Base-by-base conservation (phyloP, 2,888 invertebrate species). In the Drosophila greeni region DNA sequence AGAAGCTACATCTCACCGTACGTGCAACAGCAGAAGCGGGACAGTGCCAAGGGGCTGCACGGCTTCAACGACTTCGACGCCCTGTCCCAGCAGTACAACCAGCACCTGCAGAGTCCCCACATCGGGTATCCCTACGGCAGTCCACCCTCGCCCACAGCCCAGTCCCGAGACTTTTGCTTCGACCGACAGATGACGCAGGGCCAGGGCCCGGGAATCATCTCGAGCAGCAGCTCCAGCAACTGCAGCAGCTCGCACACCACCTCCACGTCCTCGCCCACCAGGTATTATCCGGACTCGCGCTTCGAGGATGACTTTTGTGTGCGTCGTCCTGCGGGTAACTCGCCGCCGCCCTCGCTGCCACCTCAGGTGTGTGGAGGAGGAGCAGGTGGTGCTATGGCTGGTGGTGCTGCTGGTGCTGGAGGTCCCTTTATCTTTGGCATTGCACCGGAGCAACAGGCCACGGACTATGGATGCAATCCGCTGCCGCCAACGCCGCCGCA, bases 391-490 rank as follows among this genome's bases (percentile, higher is more conserved):
- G n/a, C 74, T 82, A 92, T 92, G 33, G 24, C 6, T 24, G 14
- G 75, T 82, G 92, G 92, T 34, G 40, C 8, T 23, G 16, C 3
- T 5, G 18, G 18, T 26, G 39, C 18, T n/a, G n/a, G 75, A 82
- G 92, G 92, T 34, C 92, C 92, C 77, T 92, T 92, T 87, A 92
- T 92, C 77, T 92, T 92, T 85, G 92, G 92, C 72, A 90, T 92
- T 64, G 91, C 92, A 85, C 85, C 81, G 36, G 84, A 86, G 61
- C 77, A 85, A 45, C 83, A 85, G 67, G 73, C 75, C 57, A 73
- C 72, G 26, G 69, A 74, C 58, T 74, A 75, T 37, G 74, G 66
- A 7, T 64, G 53, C 65, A 56, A 34, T 20, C 34, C 61, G 8
- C 20, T 48, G 31, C 45, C 55, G 3, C 54, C 53, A 18, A 65